Percentiles rank a stretch among this genome's conserved stretches.
Evolutionary conservation across 2,888 invertebrate genomes (phyloP).

Genomic region (Diplazon laetatorius): DNA sequence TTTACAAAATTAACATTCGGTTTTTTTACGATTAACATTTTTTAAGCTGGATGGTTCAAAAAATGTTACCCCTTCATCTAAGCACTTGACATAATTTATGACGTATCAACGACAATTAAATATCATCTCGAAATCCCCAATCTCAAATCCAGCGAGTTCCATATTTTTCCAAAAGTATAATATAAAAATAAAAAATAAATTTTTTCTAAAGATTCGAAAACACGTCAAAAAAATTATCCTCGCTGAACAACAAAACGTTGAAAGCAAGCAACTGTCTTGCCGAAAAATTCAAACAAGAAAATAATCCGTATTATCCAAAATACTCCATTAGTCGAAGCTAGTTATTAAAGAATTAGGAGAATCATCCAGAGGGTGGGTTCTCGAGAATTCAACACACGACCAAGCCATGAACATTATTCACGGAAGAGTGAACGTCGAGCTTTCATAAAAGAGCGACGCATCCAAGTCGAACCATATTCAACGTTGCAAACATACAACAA

Average conservation of each 20-base stretch:
- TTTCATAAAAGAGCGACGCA: conserved; percentile 38
- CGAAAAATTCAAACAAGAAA: conserved; percentile 36
- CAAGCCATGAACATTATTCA: conserved; percentile 56
- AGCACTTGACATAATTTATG: conserved; percentile 51
- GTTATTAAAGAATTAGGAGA: conserved; percentile 61
- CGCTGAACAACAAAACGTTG: neutral
- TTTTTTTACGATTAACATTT: too few species aligned
- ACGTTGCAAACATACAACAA: conserved; percentile 19
- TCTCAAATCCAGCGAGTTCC: too few species aligned
- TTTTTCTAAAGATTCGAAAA: too few species aligned
- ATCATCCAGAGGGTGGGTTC: conserved; percentile 49
- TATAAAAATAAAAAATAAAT: too few species aligned
- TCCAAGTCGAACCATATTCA: conserved; percentile 49
- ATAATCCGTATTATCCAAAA: conserved; percentile 34
- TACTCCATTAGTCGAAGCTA: conserved; percentile 39
- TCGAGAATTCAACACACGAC: conserved; percentile 49
- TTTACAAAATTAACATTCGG: too few species aligned
- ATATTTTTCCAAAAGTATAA: too few species aligned
- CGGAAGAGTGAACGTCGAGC: conserved; percentile 39
- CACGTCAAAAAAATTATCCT: neutral
- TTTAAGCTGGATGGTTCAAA: too few species aligned
- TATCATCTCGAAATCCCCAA: conserved; percentile 21
- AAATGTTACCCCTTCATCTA: too few species aligned
- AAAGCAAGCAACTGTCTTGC: conserved; percentile 24
- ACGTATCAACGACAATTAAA: conserved; percentile 56